Evolutionary conservation across 2,113 vertebrate genomes (phyloP), one percentile per base, ranked within the genome.

Genomic region (Cettia cetti): DNA sequence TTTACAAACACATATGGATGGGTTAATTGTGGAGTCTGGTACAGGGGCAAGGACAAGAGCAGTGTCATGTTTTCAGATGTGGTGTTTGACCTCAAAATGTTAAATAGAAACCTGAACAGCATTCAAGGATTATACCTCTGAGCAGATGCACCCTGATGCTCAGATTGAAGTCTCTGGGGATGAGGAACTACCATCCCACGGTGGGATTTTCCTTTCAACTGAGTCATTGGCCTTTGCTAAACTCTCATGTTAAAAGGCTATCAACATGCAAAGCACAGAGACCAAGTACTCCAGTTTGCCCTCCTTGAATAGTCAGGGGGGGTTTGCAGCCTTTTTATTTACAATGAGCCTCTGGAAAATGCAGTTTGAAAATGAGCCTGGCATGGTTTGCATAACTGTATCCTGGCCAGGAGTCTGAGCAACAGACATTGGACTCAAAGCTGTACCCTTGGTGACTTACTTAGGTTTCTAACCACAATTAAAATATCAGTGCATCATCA

Each of bases 121-220:
- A 50, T 78, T 81, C 21, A 50, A 39, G 76, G 39, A 15, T 89
- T 90, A 70, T 68, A 85, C 33, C 21, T 85, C 80, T 71, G 61
- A 77, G 80, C 56, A 83, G 69, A 93, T 53, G 52, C 17, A 75
- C 52, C 19, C 5, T 37, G n/a, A 86, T 64, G 54, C 39, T 77
- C 40, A 76, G 52, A 68, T 81, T 94, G 69, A 80, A 91, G 24
- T 9, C 37, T 84, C 59, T 63, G 78, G 75, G 31, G 44, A 77
- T 50, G 66, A 71, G 68, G 56, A 92, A 21, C 68, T 37, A 31
- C 23, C 23, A 83, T 45, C 40, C 59, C 60, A 35, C 12, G 52
- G 69, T 35, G 37, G 52, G 72, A n/a, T 91, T 86, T 89, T 91
- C 37, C 37, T 94, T 79, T 84, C 45, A 90, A 78, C 15, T 65